These are phyloP conservation scores for Actias luna DNA, from an alignment of 2,888 invertebrate species.

Conservation along the genomic window DNA sequence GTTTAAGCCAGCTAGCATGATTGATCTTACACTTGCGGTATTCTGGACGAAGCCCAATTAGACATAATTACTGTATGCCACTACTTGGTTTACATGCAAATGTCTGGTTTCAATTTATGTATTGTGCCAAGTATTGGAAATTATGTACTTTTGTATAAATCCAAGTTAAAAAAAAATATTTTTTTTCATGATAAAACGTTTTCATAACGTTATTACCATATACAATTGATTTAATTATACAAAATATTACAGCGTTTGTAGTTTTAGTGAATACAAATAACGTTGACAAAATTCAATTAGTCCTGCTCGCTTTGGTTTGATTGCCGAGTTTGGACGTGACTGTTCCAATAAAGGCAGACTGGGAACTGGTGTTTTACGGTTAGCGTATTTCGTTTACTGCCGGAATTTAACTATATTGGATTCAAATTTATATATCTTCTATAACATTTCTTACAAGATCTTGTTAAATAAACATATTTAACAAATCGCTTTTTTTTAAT, in stretches of 20 bases:
- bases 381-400: conserved; percentile 1
- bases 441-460: neutral
- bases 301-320: conserved; percentile 3
- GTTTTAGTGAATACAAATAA: conserved; percentile 9
- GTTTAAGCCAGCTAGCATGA: too few relatives aligned
- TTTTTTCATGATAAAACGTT: too few relatives aligned
- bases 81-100: too few relatives aligned
- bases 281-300: conserved; percentile 10
- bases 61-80: too few relatives aligned
- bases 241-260: neutral
- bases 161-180: too few relatives aligned
- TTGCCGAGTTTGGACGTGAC: conserved; percentile 8
- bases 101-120: too few relatives aligned
- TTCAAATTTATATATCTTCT: neutral
- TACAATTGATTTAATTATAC: neutral
- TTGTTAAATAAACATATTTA: neutral
- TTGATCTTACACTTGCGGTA: too few relatives aligned
- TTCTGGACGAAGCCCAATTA: too few relatives aligned
- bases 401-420: neutral
- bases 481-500: too few relatives aligned
- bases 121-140: too few relatives aligned
- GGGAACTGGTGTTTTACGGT: conserved; percentile 4
- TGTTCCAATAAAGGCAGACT: neutral
- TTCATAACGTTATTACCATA: neutral
- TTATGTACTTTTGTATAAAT: too few relatives aligned